Evolutionary conservation across 2,797 vertebrate species (phyloP).

Genomic region (Propithecus deckenii): DNA sequence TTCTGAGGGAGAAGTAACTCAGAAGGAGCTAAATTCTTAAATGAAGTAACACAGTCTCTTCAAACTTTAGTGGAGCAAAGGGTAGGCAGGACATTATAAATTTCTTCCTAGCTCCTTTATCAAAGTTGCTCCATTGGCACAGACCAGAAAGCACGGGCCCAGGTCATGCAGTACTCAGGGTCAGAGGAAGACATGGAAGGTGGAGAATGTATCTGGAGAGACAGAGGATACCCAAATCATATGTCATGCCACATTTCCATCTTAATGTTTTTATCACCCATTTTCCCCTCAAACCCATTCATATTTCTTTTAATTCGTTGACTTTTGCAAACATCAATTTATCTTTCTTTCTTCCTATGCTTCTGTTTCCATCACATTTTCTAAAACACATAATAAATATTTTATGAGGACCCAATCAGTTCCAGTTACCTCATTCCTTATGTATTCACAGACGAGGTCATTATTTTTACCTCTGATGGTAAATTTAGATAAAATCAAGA

Average conservation of each 20-base stretch:
- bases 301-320: background rate
- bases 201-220: background rate
- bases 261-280: background rate
- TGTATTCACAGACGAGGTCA: background rate
- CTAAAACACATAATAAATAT: background rate
- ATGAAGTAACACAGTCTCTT: background rate
- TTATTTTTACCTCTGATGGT: background rate
- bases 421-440: background rate
- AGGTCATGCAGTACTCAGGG: too few species aligned
- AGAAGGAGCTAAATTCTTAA: background rate
- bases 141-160: background rate
- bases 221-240: background rate
- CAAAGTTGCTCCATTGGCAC: fast-evolving
- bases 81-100: background rate
- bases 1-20: background rate
- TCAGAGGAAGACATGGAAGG: background rate
- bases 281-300: background rate
- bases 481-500: background rate
- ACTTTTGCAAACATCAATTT: background rate
- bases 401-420: background rate
- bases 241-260: background rate
- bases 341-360: background rate
- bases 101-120: background rate
- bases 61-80: background rate
- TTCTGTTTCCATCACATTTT: background rate